phyloP scores from a whole-genome alignment of 53 echinoderm and acorn worm genomes.

The Echinarachnius parma region DNA sequence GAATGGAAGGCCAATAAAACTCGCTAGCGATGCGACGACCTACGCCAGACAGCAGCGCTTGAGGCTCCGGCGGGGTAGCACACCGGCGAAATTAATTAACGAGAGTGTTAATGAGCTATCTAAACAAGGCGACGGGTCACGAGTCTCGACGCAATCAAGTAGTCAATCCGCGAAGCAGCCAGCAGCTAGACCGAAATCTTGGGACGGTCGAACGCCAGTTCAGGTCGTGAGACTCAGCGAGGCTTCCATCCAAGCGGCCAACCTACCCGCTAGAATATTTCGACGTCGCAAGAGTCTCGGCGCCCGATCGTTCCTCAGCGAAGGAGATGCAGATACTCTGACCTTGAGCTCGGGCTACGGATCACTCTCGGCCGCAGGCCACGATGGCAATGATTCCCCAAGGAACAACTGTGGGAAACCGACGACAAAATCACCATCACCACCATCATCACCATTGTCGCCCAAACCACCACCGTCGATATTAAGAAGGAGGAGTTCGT shows the following conservation, averaged over 20 bases:
- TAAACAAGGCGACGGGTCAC: constrained; percentile 24
- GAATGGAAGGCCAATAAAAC: too few species aligned
- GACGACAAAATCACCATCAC: too few species aligned
- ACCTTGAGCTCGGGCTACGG: constrained; percentile 17
- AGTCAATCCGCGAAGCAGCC: background rate
- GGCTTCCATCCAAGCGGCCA: background rate
- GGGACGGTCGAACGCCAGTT: too few species aligned
- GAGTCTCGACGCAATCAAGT: too few species aligned
- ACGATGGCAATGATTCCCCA: background rate
- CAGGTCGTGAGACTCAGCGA: constrained; percentile 6
- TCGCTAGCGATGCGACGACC: too few species aligned
- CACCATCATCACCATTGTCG: background rate
- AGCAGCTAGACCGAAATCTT: background rate
- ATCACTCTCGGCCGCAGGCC: background rate
- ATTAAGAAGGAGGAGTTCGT: constrained; percentile 12
- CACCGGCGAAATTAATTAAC: background rate
- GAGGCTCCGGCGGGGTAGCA: too few species aligned
- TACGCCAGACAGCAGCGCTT: too few species aligned
- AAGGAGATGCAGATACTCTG: constrained; percentile 26
- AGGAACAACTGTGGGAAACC: too few species aligned
- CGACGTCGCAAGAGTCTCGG: constrained; percentile 5
- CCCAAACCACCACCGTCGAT: background rate
- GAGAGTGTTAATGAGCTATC: constrained; percentile 26
- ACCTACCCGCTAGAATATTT: background rate
- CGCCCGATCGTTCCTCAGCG: constrained; percentile 19